phyloP scores from a whole-genome alignment of 2,888 invertebrate genomes.

The Micropterix aruncella region DNA sequence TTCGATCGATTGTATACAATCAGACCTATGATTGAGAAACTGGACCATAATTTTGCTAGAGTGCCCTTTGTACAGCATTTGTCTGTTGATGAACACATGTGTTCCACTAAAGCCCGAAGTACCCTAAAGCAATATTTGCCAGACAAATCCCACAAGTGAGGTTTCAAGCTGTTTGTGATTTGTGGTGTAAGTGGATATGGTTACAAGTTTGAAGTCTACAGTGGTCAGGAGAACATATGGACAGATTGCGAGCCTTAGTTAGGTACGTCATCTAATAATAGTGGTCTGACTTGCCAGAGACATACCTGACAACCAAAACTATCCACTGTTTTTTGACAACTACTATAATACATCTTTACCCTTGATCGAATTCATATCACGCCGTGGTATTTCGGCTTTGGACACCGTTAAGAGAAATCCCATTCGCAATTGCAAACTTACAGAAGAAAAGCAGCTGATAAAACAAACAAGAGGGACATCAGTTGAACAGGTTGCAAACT shows the following conservation, averaged over 20 bases:
- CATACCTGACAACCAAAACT: slow-evolving; percentile 16
- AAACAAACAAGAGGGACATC: slow-evolving; percentile 14
- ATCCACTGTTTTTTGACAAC: slow-evolving; percentile 18
- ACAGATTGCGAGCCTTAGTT: slow-evolving; percentile 15
- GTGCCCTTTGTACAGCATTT: slow-evolving; percentile 8
- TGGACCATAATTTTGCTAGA: slow-evolving; percentile 6
- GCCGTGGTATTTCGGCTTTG: slow-evolving; percentile 14
- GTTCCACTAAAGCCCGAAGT: slow-evolving; percentile 13
- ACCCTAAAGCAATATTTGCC: slow-evolving; percentile 17
- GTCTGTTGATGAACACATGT: slow-evolving; percentile 15
- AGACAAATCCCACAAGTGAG: slow-evolving; percentile 21
- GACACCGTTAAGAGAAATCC: slow-evolving; percentile 13
- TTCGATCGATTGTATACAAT: slow-evolving; percentile 11
- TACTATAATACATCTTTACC: slow-evolving; percentile 16
- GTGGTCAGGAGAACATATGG: slow-evolving; percentile 14
- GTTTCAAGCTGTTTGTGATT: too few relatives aligned
- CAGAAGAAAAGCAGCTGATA: slow-evolving; percentile 14
- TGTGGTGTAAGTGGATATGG: slow-evolving; percentile 15
- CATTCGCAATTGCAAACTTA: slow-evolving; percentile 17
- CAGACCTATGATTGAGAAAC: slow-evolving; percentile 10
- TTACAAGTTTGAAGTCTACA: slow-evolving; percentile 18
- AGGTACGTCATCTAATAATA: slow-evolving; percentile 16
- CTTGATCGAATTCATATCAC: slow-evolving; percentile 14
- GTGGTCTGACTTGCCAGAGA: slow-evolving; percentile 17
- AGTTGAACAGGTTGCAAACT: slow-evolving; percentile 13